Evolutionary conservation across 2,113 vertebrate genomes (phyloP).

Genomic region (Jacana jacana): DNA sequence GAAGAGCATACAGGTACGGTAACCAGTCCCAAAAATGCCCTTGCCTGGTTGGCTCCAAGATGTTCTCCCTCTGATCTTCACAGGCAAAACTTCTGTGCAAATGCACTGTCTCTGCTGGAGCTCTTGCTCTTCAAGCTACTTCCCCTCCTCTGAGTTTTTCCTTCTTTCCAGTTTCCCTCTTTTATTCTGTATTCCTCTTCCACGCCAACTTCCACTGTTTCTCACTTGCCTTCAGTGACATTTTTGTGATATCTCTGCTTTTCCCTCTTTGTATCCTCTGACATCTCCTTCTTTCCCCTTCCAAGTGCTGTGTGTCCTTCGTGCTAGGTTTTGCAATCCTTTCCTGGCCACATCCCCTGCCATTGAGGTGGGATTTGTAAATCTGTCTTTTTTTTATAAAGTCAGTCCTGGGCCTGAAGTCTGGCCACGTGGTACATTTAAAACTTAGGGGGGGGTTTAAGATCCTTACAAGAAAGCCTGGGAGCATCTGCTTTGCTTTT

Average conservation of each 20-base stretch:
- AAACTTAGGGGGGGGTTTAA: too few relatives aligned
- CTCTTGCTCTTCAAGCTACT: background rate
- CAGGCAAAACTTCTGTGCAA: background rate
- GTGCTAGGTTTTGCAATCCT: background rate
- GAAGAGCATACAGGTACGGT: background rate
- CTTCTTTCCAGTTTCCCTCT: background rate
- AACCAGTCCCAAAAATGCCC: background rate
- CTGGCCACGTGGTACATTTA: background rate
- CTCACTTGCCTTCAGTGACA: background rate
- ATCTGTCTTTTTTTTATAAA: background rate
- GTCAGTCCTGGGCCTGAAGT: background rate
- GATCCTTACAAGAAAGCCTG: background rate
- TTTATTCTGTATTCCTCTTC: background rate
- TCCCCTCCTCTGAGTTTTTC: background rate
- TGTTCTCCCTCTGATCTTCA: background rate
- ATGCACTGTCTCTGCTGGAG: background rate
- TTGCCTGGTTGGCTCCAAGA: background rate
- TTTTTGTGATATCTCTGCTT: background rate
- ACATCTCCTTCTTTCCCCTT: background rate
- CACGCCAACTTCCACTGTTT: background rate
- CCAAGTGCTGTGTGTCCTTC: background rate
- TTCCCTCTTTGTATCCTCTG: background rate
- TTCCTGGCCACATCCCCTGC: background rate
- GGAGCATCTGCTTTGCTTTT: slow-evolving; percentile 7
- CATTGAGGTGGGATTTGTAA: background rate